Evolutionary conservation across 2,797 vertebrate species (phyloP).

Genomic region (Lacerta viridis): DNA sequence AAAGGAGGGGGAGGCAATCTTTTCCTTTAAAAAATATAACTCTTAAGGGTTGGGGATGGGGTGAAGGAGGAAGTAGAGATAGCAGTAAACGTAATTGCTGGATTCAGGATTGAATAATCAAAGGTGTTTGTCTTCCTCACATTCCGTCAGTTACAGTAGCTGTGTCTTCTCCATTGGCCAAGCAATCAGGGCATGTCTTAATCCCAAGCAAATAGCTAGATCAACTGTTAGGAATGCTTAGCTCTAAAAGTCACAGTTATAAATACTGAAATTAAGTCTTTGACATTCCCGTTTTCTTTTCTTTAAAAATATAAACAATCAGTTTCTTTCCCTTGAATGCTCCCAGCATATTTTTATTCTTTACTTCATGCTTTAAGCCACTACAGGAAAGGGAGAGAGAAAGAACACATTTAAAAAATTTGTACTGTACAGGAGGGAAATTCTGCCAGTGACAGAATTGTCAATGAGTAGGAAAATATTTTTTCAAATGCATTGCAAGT

Average conservation of each 20-base stretch:
- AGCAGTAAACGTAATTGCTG: conserved; percentile 18
- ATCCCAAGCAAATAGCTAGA: conserved; percentile 30
- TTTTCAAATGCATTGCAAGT: background rate
- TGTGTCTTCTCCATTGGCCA: accelerated
- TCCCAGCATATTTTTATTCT: conserved; percentile 61
- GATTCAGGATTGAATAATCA: background rate
- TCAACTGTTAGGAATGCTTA: conserved; percentile 52
- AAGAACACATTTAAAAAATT: background rate
- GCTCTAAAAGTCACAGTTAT: conserved; percentile 73
- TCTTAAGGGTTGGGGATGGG: conserved; percentile 47
- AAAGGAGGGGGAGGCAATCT: conserved; percentile 29
- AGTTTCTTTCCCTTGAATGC: conserved; percentile 54
- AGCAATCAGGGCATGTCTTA: background rate
- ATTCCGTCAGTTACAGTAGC: conserved; percentile 27
- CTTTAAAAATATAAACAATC: conserved; percentile 41
- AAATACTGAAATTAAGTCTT: conserved; percentile 56
- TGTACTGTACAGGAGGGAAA: too few relatives aligned
- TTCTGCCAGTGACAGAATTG: background rate
- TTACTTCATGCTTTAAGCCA: conserved; percentile 61
- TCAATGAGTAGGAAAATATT: background rate
- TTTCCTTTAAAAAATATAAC: conserved; percentile 76
- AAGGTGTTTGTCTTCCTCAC: background rate
- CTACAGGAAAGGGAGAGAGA: conserved; percentile 59
- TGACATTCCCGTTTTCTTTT: conserved; percentile 9
- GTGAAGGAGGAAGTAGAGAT: background rate